Evolutionary conservation across 2,797 vertebrate genomes (phyloP), one percentile per base, ranked within the genome.

Genomic region (Eulemur mongoz): DNA sequence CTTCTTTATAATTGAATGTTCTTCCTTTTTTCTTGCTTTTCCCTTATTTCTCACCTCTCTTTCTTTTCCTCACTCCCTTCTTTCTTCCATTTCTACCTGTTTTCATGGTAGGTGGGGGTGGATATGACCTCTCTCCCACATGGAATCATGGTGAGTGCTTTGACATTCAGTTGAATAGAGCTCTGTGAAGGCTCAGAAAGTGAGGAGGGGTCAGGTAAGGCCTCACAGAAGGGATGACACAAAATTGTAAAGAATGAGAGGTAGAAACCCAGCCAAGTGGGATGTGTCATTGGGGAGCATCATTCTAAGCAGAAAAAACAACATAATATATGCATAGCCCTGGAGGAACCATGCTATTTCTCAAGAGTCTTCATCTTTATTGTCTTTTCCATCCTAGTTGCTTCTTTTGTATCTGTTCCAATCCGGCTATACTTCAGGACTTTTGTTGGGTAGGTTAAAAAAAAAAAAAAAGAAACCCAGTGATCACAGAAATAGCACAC

Each of bases 351-450:
- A 5, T 54, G 70, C 23, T 70, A 0, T 57, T 85, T 3, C n/a
- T 70, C 17, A 61, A 45, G 20, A 54, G 23, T 30, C 11, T 65
- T 91, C 18, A 27, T 40, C 81, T 89, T 27, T 70, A 45, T 78
- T 12, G 20, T 48, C 3, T 7, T 92, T 91, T 67, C 8, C 7
- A 72, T 92, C 15, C 18, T 48, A 4, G 8, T 76, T n/a, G 18
- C 11, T 82, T 40, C 52, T 32, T 81, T 96, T 89, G 30, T 38
- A 43, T 75, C 59, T 80, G 4, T 72, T 82, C 35, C 75, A 81
- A 23, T 79, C 38, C 92, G 91, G 27, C 45, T 89, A 20, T 1
- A 70, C 1, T 43, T 84, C 80, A 75, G 45, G 12, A 84, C 54
- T 82, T 63, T 61, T 17, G 15, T 73, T 82, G 9, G 30, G 2